These are phyloP conservation scores for Pan troglodytes DNA, from an alignment of 2,113 vertebrate species.

Conservation along the genomic window NHGRI_mPanTro3-v2.1_pri NC_086015.1:179475001-179475500, in stretches of 20 bases:
- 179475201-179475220: background rate
- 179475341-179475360: background rate
- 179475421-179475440: background rate
- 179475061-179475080: background rate
- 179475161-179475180: background rate
- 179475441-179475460: background rate
- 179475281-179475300: background rate
- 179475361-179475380: background rate
- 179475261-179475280: background rate
- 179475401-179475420: background rate
- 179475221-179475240: background rate
- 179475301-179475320: background rate
- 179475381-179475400: slow-evolving; percentile 21
- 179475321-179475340: background rate
- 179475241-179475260: background rate
- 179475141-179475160: background rate
- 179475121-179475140: background rate
- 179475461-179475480: background rate
- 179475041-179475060: background rate
- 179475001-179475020: rapidly evolving
- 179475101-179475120: background rate
- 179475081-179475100: background rate
- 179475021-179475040: background rate
- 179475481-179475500: background rate
- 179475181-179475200: background rate